Percentiles rank a stretch among this genome's conserved stretches.
Conservation (phyloP, 2,113 vertebrate genomes). For the Eulemur rufifrons region DNA sequence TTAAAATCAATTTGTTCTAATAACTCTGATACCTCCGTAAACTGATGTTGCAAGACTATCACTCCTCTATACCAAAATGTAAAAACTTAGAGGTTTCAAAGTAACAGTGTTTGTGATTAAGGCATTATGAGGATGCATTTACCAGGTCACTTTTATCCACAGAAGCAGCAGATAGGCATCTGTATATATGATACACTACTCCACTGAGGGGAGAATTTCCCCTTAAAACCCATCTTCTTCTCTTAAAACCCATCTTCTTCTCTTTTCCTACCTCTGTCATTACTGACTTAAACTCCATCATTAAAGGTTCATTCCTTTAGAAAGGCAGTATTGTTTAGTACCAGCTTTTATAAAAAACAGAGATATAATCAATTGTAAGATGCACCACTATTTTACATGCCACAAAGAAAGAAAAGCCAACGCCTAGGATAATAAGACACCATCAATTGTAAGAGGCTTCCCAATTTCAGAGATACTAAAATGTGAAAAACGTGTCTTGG, state of each 20-base stretch:
- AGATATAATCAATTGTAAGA: not conserved
- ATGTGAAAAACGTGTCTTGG: not conserved
- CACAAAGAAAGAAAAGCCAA: conserved; percentile 27
- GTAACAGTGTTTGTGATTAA: not conserved
- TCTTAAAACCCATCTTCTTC: not conserved
- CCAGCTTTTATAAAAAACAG: conserved; percentile 25
- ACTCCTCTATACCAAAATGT: not conserved
- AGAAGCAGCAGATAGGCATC: not conserved
- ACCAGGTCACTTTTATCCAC: not conserved
- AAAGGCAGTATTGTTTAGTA: not conserved
- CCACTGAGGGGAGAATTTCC: not conserved
- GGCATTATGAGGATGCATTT: not conserved
- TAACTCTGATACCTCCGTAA: not conserved
- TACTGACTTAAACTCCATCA: conserved; percentile 6
- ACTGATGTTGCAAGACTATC: not conserved
- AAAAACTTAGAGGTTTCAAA: not conserved
- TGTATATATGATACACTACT: not conserved
- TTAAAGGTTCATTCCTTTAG: not conserved
- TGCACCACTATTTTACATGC: not conserved
- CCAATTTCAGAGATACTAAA: not conserved
- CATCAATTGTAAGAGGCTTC: not conserved
- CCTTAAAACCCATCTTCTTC: not conserved
- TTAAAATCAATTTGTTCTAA: conserved; percentile 13
- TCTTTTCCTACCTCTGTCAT: not conserved
- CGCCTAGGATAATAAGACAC: not conserved